Evolutionary conservation across 2,888 invertebrate genomes (phyloP).

Genomic region (Chrysodeixis includens): DNA sequence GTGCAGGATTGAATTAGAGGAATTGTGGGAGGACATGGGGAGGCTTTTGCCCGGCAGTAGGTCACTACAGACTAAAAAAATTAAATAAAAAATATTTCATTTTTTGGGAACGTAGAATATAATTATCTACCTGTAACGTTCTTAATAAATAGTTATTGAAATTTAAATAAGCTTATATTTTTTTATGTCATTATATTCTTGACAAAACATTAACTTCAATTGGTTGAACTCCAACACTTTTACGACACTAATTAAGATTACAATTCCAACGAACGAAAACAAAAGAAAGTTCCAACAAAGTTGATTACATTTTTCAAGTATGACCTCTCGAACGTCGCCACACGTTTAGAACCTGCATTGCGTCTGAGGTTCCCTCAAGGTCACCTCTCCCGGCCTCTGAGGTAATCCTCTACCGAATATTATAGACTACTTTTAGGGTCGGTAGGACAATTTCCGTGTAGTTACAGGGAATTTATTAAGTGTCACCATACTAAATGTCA

Average conservation of each 20-base stretch:
- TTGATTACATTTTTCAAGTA: conserved; percentile 9
- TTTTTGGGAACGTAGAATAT: too few species aligned
- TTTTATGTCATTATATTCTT: neutral
- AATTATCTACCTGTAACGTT: too few species aligned
- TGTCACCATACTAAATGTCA: too few species aligned
- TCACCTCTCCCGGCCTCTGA: conserved; percentile 53
- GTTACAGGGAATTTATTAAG: neutral
- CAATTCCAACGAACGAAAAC: neutral
- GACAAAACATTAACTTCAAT: neutral
- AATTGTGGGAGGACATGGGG: too few species aligned
- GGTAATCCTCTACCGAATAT: conserved; percentile 42
- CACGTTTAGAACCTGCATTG: conserved; percentile 69
- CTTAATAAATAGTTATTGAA: too few species aligned
- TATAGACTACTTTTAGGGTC: conserved; percentile 17
- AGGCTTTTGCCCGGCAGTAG: too few species aligned
- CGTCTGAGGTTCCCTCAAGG: conserved; percentile 69
- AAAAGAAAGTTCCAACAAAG: neutral
- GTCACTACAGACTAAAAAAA: too few species aligned
- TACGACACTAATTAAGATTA: neutral
- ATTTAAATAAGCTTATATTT: too few species aligned
- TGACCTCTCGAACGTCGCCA: conserved; percentile 11
- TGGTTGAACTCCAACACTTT: neutral
- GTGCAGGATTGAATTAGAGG: too few species aligned
- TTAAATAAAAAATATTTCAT: too few species aligned
- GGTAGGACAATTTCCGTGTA: neutral